Evolutionary conservation across 2,113 vertebrate genomes (phyloP).

Genomic region (Mastomys natalensis): DNA sequence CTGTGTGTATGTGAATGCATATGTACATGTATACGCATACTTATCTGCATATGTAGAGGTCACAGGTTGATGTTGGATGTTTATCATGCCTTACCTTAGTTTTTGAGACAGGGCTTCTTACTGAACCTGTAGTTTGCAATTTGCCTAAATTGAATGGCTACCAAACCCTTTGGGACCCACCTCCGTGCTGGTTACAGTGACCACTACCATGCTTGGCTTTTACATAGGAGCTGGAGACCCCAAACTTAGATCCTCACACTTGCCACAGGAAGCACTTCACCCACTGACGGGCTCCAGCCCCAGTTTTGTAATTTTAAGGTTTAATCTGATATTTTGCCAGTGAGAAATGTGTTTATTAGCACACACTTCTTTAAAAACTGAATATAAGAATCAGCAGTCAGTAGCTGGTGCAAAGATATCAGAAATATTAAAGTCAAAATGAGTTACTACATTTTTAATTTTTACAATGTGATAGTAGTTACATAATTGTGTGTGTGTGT

Average conservation of each 20-base stretch:
- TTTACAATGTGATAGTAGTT: slow-evolving; percentile 11
- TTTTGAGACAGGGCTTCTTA: background rate
- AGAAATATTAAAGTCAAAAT: slow-evolving; percentile 53
- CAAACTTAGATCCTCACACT: background rate
- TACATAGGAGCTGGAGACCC: background rate
- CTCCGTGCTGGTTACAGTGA: background rate
- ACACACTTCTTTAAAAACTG: background rate
- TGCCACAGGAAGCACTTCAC: no score
- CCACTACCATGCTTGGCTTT: background rate
- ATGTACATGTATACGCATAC: background rate
- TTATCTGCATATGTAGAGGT: background rate
- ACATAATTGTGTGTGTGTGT: background rate
- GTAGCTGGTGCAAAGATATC: background rate
- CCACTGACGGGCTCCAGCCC: background rate
- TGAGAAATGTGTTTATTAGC: slow-evolving; percentile 57
- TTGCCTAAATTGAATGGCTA: background rate
- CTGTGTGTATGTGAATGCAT: background rate
- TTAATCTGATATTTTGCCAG: slow-evolving; percentile 22
- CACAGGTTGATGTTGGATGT: background rate
- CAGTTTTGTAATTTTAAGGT: slow-evolving; percentile 15
- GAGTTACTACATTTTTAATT: slow-evolving; percentile 4
- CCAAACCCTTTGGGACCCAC: background rate
- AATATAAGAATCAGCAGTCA: background rate
- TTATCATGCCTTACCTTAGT: background rate
- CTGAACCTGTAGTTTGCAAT: background rate